Percentiles rank a stretch among this genome's conserved stretches.
These are phyloP conservation scores for Bucorvus abyssinicus DNA, from an alignment of 2,797 vertebrate species.

Conservation along the genomic window DNA sequence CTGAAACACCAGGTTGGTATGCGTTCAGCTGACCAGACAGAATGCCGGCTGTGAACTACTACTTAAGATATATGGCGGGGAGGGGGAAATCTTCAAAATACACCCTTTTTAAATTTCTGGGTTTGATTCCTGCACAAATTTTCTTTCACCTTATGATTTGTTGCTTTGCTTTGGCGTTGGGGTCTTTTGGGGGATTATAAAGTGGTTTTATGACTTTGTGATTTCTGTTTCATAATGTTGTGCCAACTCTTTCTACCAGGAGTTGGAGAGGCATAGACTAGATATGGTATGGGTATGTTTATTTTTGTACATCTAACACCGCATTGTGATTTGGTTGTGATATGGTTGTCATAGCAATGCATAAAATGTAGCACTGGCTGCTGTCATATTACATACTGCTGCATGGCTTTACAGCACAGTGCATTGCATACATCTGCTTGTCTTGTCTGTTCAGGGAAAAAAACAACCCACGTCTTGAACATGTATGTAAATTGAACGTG, in stretches of 20 bases:
- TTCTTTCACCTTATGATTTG: slow-evolving; percentile 74
- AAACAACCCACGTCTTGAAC: slow-evolving; percentile 51
- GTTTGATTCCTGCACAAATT: slow-evolving; percentile 66
- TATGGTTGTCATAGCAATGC: slow-evolving; percentile 97
- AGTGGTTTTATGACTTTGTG: slow-evolving; percentile 86
- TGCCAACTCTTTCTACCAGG: slow-evolving; percentile 98
- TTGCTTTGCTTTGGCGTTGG: slow-evolving; percentile 88
- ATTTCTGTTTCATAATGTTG: slow-evolving; percentile 95
- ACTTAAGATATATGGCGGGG: slow-evolving; percentile 11
- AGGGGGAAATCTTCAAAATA: slow-evolving; percentile 34
- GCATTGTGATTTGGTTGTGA: slow-evolving; percentile 93
- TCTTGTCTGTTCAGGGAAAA: slow-evolving; percentile 80
- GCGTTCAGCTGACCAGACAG: not conserved
- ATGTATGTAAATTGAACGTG: slow-evolving; percentile 48
- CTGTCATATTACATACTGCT: slow-evolving; percentile 87
- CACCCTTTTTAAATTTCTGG: slow-evolving; percentile 33
- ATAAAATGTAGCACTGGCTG: slow-evolving; percentile 94
- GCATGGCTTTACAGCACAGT: slow-evolving; percentile 92
- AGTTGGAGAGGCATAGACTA: slow-evolving; percentile 99
- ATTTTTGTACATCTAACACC: slow-evolving; percentile 96
- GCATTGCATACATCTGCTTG: slow-evolving; percentile 96
- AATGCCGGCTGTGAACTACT: slow-evolving; percentile 17
- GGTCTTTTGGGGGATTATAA: slow-evolving; percentile 78
- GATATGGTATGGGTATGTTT: slow-evolving; percentile 99
- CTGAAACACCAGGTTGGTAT: slow-evolving; percentile 92